Evolutionary conservation across 2,797 vertebrate genomes (phyloP).

Genomic region (Acanthornis magna): DNA sequence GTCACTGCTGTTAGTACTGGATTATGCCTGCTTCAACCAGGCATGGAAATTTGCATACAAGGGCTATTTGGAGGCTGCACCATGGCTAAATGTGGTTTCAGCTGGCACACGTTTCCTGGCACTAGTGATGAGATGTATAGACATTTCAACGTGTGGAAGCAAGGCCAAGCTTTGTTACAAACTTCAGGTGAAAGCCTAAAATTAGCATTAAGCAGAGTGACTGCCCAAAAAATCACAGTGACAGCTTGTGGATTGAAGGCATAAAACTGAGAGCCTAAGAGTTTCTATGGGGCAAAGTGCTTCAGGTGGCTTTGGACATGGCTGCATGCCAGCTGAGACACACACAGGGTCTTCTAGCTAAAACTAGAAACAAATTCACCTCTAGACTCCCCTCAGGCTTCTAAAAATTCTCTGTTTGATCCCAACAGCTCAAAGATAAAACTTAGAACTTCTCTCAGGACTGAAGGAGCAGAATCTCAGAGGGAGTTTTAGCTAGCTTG

Average conservation of each 20-base stretch:
- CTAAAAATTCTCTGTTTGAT: not conserved
- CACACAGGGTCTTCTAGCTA: not conserved
- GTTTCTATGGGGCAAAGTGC: not conserved
- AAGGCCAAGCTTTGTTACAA: not conserved
- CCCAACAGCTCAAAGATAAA: not conserved
- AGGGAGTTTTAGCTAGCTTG: not conserved
- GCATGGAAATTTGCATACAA: not conserved
- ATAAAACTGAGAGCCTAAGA: not conserved
- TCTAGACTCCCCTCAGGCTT: not conserved
- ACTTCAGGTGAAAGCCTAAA: not conserved
- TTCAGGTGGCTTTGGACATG: not conserved
- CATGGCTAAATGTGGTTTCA: not conserved
- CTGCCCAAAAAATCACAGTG: not conserved
- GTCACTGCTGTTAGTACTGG: not conserved
- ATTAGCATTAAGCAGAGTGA: not conserved
- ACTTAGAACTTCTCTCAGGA: not conserved
- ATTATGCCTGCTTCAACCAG: not conserved
- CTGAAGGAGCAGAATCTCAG: not conserved
- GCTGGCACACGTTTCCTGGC: not conserved
- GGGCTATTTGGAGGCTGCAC: not conserved
- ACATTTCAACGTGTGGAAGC: not conserved
- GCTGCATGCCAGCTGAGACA: rapidly evolving
- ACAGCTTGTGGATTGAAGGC: not conserved
- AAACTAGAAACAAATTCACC: not conserved
- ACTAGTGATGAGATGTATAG: not conserved